These are phyloP conservation scores for Podiceps cristatus DNA, from an alignment of 2,113 vertebrate species.

Conservation along the genomic window DNA sequence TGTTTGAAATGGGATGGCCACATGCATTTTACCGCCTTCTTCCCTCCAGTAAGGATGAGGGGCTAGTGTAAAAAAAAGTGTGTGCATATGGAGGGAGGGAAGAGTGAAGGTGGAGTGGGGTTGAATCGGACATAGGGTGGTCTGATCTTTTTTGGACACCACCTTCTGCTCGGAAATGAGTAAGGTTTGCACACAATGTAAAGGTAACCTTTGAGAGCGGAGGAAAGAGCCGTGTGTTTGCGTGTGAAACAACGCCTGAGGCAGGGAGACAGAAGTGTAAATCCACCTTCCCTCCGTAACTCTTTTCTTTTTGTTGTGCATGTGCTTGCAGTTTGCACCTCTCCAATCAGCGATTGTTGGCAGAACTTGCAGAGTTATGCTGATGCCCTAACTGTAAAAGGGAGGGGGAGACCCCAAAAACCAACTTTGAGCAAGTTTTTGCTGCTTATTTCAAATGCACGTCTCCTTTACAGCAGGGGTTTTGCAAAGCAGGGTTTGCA, in stretches of 20 bases:
- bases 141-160: not conserved
- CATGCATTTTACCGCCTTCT: not conserved
- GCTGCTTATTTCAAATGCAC: not conserved
- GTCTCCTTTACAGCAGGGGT: not conserved
- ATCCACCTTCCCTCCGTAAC: conserved; percentile 11
- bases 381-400: not conserved
- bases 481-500: not conserved
- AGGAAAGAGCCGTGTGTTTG: not conserved
- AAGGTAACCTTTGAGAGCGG: conserved; percentile 60
- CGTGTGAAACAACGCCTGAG: conserved; percentile 29
- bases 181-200: not conserved
- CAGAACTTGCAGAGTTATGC: conserved; percentile 12
- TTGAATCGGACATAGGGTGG: not conserved
- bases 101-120: not conserved
- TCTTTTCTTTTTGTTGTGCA: conserved; percentile 13
- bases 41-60: conserved; percentile 13
- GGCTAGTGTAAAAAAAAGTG: not conserved
- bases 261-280: conserved; percentile 40
- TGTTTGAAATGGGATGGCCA: conserved; percentile 2
- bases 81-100: not conserved
- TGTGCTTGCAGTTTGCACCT: conserved; percentile 58
- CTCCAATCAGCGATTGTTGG: conserved; percentile 9
- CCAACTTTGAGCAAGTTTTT: not conserved
- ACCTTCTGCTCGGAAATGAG: conserved; percentile 15
- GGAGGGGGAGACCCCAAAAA: not conserved